phyloP scores from a whole-genome alignment of 2,888 invertebrate species.

The Drosophila paramelanica region DNA sequence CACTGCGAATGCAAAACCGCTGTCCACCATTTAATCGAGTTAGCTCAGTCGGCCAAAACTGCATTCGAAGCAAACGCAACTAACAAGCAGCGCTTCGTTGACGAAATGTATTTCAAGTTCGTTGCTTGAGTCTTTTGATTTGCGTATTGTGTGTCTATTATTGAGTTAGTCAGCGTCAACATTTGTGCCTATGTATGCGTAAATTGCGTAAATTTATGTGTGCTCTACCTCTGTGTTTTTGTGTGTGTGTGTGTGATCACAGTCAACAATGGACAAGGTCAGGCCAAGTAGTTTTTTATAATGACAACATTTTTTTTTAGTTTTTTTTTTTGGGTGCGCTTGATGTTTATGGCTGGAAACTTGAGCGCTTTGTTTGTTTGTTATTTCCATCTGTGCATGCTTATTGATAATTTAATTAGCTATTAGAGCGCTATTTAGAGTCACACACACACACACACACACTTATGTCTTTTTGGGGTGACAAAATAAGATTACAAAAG shows the following conservation, averaged over 20 bases:
- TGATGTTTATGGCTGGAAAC: slow-evolving; percentile 64
- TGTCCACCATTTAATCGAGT: slow-evolving; percentile 25
- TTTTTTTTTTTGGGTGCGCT: slow-evolving; percentile 54
- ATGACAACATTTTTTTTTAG: slow-evolving; percentile 59
- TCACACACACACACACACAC: neutral
- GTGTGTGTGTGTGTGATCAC: slow-evolving; percentile 48
- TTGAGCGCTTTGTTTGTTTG: slow-evolving; percentile 41
- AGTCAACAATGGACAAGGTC: slow-evolving; percentile 78
- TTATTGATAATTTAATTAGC: slow-evolving; percentile 73
- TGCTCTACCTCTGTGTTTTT: slow-evolving; percentile 14
- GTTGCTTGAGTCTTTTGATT: slow-evolving; percentile 76
- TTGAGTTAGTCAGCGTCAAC: slow-evolving; percentile 69
- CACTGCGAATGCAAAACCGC: slow-evolving; percentile 43
- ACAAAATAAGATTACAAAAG: slow-evolving; percentile 38
- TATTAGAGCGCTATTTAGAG: slow-evolving; percentile 60
- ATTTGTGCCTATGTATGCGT: slow-evolving; percentile 38
- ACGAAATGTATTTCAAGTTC: slow-evolving; percentile 77
- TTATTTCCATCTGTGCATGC: slow-evolving; percentile 40
- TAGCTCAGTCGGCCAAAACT: slow-evolving; percentile 22
- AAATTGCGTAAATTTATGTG: slow-evolving; percentile 68
- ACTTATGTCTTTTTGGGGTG: slow-evolving; percentile 6
- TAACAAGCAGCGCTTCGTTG: slow-evolving; percentile 42
- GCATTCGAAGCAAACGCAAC: slow-evolving; percentile 23
- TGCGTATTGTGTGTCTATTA: slow-evolving; percentile 53
- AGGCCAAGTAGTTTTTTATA: slow-evolving; percentile 73